Base-by-base conservation (phyloP, 2,888 invertebrate genomes). In the Oasisia sp. region DNA sequence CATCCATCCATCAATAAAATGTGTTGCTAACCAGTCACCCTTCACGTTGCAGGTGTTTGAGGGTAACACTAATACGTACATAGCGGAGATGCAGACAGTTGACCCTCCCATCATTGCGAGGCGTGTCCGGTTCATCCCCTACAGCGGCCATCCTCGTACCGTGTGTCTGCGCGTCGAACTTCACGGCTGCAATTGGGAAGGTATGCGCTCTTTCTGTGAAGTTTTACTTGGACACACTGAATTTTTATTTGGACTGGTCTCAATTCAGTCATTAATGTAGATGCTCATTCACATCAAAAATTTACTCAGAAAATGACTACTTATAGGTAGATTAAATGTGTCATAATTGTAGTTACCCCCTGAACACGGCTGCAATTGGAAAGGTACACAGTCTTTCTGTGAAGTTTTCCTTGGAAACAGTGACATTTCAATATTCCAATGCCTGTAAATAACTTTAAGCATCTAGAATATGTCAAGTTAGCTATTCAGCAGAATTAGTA, bases 91-190 rank as follows among this genome's bases (percentile, higher is more conserved):
- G 96, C 97, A 97, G 94, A 97, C 97, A 91, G 97, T 96, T 9
- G 97, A 98, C 93, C 98, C 98, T 27, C 98, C 98, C 45, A 97
- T 99, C 94, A 98, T 98, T 97, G 98, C 98, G 38, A 98, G 98
- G 94, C 97, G 98, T 96, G 97, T 99, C 92, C 97, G 98, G 91
- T 98, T 99, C 96, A 97, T 98, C 92, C 99, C 99, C 0, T 98
- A 98, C 97, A 98, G 98, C 96, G 97, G 97, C 93, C 98, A 98
- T 95, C 97, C 97, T 7, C 97, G 98, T 5, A 98, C 98, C 0
- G 98, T 98, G 92, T 99, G 99, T 97, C 98, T 99, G 98, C 97
- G 98, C 93, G 98, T 98, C 56, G 99, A 99, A 96, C 96, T 99
- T 44, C 98, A 98, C 96, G 99, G 99, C 38, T 99, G 98, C 96